Conservation (phyloP, 2,797 vertebrate species). For the Micromesistius poutassou region DNA sequence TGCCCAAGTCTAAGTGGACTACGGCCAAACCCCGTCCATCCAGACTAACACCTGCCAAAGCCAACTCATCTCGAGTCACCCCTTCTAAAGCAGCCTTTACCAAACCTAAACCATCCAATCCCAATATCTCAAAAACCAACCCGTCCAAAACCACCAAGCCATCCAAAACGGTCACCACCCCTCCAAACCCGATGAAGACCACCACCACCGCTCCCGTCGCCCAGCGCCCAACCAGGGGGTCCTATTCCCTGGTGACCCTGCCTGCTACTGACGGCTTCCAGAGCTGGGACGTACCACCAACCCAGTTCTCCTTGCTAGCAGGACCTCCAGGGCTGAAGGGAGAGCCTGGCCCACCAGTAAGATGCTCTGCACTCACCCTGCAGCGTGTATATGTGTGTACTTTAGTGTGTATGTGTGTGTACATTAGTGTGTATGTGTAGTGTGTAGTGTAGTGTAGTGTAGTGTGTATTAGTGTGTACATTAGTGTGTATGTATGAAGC, state of each 20-base stretch:
- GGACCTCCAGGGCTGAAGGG: conserved; percentile 86
- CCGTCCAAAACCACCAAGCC: conserved; percentile 49
- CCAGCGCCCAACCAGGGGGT: conserved; percentile 49
- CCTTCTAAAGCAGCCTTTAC: conserved; percentile 47
- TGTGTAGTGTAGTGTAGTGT: conserved; percentile 1
- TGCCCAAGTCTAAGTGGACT: conserved; percentile 52
- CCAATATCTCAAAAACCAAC: conserved; percentile 47
- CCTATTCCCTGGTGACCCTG: conserved; percentile 69
- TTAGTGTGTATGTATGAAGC: neutral
- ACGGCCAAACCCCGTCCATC: conserved; percentile 56
- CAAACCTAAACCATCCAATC: conserved; percentile 57
- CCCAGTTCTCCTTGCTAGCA: conserved; percentile 75
- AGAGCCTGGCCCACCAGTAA: conserved; percentile 83
- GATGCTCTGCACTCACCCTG: conserved; percentile 34
- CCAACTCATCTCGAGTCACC: conserved; percentile 45
- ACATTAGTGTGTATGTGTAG: conserved; percentile 7
- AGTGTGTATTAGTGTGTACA: conserved; percentile 7
- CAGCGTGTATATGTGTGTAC: conserved; percentile 9
- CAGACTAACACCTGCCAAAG: conserved; percentile 43
- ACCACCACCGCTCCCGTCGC: conserved; percentile 53
- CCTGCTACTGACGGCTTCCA: conserved; percentile 78
- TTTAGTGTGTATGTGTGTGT: conserved; percentile 7
- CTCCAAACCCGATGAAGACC: conserved; percentile 55
- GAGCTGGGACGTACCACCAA: conserved; percentile 79
- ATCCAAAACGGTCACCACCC: conserved; percentile 49